Conservation (phyloP, 2,113 vertebrate species). For the Lonchura striata region DNA sequence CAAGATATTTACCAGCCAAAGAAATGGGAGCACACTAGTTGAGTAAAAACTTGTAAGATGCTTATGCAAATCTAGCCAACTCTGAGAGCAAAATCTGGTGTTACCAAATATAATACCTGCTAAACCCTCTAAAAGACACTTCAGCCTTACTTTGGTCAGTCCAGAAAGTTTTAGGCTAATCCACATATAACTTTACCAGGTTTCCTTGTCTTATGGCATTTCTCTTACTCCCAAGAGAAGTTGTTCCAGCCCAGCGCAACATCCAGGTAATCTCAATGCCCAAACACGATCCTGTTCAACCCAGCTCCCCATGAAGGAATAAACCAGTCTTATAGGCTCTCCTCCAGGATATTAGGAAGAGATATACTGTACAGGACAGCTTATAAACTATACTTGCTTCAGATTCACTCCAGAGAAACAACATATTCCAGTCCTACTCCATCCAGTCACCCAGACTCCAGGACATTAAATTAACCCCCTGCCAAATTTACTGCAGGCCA, state of each 20-base stretch:
- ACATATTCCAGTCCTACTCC: background rate
- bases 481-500: slow-evolving; percentile 17
- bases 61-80: background rate
- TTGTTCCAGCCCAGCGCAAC: background rate
- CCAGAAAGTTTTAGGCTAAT: background rate
- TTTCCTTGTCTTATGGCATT: background rate
- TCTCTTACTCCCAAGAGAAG: background rate
- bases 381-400: background rate
- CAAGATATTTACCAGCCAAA: background rate
- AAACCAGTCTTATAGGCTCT: background rate
- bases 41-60: background rate
- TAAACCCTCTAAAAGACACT: background rate
- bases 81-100: background rate
- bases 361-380: background rate
- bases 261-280: background rate
- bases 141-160: background rate
- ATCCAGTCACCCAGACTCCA: background rate
- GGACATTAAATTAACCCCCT: background rate
- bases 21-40: background rate
- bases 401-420: background rate
- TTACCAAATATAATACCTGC: background rate
- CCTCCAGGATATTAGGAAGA: background rate
- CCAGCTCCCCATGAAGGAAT: background rate
- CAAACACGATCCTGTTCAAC: background rate
- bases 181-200: background rate